Percentiles rank a stretch among this genome's conserved stretches.
These are phyloP conservation scores for Lamellibrachia luymesi DNA, from an alignment of 1,140 invertebrate species.

Conservation along the genomic window DNA sequence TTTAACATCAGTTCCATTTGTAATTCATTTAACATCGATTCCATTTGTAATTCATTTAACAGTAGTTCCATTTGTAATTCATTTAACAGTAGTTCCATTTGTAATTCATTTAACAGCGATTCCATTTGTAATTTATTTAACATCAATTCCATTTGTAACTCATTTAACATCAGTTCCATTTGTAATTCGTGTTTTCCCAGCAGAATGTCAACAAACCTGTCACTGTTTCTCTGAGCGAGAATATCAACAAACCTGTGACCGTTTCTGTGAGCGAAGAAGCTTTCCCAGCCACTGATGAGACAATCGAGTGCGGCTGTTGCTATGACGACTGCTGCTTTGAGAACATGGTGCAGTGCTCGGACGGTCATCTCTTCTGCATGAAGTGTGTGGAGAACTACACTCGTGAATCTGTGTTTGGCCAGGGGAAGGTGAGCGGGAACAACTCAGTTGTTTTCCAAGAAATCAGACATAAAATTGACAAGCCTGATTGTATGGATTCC, in stretches of 20 bases:
- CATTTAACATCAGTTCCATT: not conserved
- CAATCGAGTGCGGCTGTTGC: slow-evolving; percentile 51
- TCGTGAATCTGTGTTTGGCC: slow-evolving; percentile 45
- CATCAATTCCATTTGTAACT: no score
- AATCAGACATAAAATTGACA: not conserved
- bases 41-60: no score
- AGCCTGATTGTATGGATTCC: no score
- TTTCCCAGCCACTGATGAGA: slow-evolving; percentile 35
- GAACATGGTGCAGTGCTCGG: slow-evolving; percentile 48
- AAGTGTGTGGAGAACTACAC: slow-evolving; percentile 45
- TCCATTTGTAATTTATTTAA: no score
- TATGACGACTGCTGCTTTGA: slow-evolving; percentile 45
- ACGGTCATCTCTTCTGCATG: slow-evolving; percentile 49
- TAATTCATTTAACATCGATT: no score
- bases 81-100: no score
- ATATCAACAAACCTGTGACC: not conserved
- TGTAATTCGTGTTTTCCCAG: not conserved
- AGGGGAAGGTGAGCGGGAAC: slow-evolving; percentile 38
- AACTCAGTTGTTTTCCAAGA: slow-evolving; percentile 15
- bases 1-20: no score
- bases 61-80: no score
- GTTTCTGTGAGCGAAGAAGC: slow-evolving; percentile 30
- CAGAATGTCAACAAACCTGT: not conserved
- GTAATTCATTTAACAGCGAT: no score
- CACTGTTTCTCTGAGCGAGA: slow-evolving; percentile 19